Evolutionary conservation across 2,888 invertebrate genomes (phyloP).

Genomic region (Cremastinae sp.): DNA sequence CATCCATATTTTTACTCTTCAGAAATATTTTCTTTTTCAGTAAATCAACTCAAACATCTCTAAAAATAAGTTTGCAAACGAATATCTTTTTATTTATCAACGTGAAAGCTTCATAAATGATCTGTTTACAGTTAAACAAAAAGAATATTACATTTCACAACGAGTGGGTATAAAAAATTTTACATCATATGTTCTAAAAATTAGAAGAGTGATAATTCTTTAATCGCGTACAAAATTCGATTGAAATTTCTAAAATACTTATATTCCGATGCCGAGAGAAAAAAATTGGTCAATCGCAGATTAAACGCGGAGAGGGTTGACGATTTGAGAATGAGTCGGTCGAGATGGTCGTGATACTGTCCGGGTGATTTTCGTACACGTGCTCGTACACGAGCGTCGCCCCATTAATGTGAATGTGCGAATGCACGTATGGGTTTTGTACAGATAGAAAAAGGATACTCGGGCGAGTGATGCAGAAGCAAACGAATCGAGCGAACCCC

Average conservation of each 20-base stretch:
- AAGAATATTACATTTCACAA: too few relatives aligned
- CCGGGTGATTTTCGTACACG: conserved; percentile 61
- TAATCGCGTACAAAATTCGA: neutral
- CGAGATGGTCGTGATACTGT: conserved; percentile 57
- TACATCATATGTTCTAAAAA: too few relatives aligned
- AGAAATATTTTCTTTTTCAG: too few relatives aligned
- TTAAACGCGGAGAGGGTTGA: conserved; percentile 37
- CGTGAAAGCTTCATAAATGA: too few relatives aligned
- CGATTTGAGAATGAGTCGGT: conserved; percentile 52
- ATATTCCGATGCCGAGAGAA: neutral
- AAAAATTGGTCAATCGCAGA: conserved; percentile 20
- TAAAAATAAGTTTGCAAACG: too few relatives aligned
- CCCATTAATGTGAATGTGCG: neutral
- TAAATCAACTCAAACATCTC: too few relatives aligned
- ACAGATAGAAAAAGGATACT: conserved; percentile 50
- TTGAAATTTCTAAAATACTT: neutral
- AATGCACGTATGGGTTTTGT: conserved; percentile 20
- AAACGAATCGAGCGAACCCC: conserved; percentile 70
- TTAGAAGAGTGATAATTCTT: too few relatives aligned
- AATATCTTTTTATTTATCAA: too few relatives aligned
- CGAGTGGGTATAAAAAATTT: too few relatives aligned
- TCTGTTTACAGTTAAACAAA: too few relatives aligned
- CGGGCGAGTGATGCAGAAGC: conserved; percentile 65
- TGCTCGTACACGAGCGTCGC: neutral
- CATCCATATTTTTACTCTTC: too few relatives aligned